phyloP scores from a whole-genome alignment of 2,797 vertebrate genomes.

The Notamacropus eugenii region DNA sequence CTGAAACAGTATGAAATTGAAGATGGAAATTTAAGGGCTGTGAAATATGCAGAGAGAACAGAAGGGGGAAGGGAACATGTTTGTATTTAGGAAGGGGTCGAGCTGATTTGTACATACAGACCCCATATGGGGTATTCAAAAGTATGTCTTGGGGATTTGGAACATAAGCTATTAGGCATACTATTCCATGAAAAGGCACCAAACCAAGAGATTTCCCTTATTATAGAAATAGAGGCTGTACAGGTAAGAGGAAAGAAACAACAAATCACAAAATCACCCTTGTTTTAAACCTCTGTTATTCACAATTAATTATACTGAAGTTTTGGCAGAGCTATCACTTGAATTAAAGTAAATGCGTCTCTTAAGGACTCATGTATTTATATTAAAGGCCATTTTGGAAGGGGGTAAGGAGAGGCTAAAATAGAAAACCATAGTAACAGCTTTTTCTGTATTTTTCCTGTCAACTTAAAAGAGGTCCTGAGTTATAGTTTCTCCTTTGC shows the following conservation, averaged over 20 bases:
- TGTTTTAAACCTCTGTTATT: constrained; percentile 75
- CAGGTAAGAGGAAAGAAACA: constrained; percentile 65
- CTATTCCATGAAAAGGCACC: constrained; percentile 78
- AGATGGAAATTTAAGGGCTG: constrained; percentile 26
- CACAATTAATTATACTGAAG: constrained; percentile 74
- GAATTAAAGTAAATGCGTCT: constrained; percentile 78
- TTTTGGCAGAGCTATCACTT: constrained; percentile 74
- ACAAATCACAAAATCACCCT: constrained; percentile 73
- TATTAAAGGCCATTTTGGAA: constrained; percentile 78
- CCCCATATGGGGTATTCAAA: constrained; percentile 57
- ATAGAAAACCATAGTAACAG: constrained; percentile 70
- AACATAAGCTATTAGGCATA: constrained; percentile 51
- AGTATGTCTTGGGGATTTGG: constrained; percentile 46
- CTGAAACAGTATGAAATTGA: neutral
- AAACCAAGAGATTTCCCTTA: constrained; percentile 62
- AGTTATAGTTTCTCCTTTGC: constrained; percentile 48
- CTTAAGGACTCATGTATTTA: constrained; percentile 79
- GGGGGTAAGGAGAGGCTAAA: constrained; percentile 32
- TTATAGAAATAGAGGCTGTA: constrained; percentile 44
- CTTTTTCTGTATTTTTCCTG: constrained; percentile 52
- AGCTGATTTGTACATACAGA: neutral
- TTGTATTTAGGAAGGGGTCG: neutral
- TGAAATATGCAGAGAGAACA: constrained; percentile 54
- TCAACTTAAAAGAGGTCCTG: constrained; percentile 56
- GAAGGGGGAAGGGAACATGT: neutral